These are phyloP conservation scores for Drosophila sordidapex DNA, from an alignment of 2,888 invertebrate genomes.

Conservation along the genomic window DNA sequence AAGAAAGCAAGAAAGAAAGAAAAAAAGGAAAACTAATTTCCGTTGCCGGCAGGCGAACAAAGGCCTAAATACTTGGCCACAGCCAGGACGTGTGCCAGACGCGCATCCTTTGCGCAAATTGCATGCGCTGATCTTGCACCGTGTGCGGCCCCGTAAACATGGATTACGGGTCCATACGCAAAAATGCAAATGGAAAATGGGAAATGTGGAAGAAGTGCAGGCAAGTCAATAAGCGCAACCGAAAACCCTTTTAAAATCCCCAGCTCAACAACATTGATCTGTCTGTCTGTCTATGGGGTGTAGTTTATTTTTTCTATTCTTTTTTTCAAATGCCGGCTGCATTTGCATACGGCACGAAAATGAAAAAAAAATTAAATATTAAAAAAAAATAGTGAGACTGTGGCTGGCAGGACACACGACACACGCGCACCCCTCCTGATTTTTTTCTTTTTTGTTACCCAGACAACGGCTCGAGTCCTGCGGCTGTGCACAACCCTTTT, in stretches of 20 bases:
- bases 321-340: slow-evolving; percentile 27
- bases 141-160: slow-evolving; percentile 66
- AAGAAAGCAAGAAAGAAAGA: background rate
- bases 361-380: slow-evolving; percentile 66
- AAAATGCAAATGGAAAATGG: slow-evolving; percentile 56
- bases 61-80: slow-evolving; percentile 41
- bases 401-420: slow-evolving; percentile 77
- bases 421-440: slow-evolving; percentile 65
- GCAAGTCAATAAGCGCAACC: slow-evolving; percentile 52
- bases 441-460: slow-evolving; percentile 61
- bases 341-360: slow-evolving; percentile 69
- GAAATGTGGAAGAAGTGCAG: slow-evolving; percentile 47
- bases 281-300: slow-evolving; percentile 48
- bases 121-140: slow-evolving; percentile 51
- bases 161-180: slow-evolving; percentile 53
- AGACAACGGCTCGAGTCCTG: slow-evolving; percentile 70
- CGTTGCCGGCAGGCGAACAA: slow-evolving; percentile 48
- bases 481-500: slow-evolving; percentile 83
- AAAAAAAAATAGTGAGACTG: slow-evolving; percentile 72
- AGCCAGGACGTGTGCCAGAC: slow-evolving; percentile 70
- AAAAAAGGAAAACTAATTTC: slow-evolving; percentile 70
- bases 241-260: slow-evolving; percentile 63
- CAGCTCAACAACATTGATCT: slow-evolving; percentile 21
- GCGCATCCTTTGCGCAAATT: slow-evolving; percentile 66
- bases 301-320: slow-evolving; percentile 45